Percentiles rank a stretch among this genome's conserved stretches.
These are phyloP conservation scores for Ophiothrix spiculata DNA, from an alignment of 35 echinoderm and acorn worm genomes.

Conservation along the genomic window DNA sequence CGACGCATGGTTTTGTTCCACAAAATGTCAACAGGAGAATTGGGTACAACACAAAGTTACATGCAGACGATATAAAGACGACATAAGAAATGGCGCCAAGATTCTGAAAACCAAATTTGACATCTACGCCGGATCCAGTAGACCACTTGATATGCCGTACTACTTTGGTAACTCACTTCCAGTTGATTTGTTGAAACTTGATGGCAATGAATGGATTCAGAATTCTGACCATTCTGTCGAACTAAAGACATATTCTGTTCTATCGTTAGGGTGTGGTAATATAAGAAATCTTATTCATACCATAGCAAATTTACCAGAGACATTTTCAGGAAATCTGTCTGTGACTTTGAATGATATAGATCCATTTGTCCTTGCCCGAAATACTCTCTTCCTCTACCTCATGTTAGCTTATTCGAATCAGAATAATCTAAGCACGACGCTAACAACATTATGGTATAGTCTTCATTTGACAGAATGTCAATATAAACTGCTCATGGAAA, in stretches of 20 bases:
- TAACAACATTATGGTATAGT: conserved; percentile 49
- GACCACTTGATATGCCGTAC: not conserved
- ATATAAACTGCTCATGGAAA: conserved; percentile 19
- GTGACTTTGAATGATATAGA: conserved; percentile 50
- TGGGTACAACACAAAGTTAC: too few relatives aligned
- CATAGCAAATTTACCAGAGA: conserved; percentile 35
- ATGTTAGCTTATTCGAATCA: not conserved
- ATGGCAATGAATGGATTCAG: not conserved
- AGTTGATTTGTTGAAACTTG: not conserved
- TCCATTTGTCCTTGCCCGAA: conserved; percentile 48
- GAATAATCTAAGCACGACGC: not conserved
- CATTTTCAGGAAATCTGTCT: conserved; percentile 41
- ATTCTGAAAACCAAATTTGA: too few relatives aligned
- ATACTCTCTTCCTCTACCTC: conserved; percentile 53
- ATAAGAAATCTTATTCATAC: conserved; percentile 41
- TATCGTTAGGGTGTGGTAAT: conserved; percentile 54
- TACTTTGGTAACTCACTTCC: not conserved
- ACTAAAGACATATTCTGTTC: conserved; percentile 14
- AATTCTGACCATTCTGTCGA: too few relatives aligned
- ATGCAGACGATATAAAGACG: too few relatives aligned
- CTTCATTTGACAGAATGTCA: conserved; percentile 30
- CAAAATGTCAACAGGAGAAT: too few relatives aligned
- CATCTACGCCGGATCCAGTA: too few relatives aligned
- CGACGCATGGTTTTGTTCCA: too few relatives aligned
- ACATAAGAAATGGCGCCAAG: too few relatives aligned